Evolutionary conservation across 2,888 invertebrate genomes (phyloP).

Genomic region (Cybosia mesomella): DNA sequence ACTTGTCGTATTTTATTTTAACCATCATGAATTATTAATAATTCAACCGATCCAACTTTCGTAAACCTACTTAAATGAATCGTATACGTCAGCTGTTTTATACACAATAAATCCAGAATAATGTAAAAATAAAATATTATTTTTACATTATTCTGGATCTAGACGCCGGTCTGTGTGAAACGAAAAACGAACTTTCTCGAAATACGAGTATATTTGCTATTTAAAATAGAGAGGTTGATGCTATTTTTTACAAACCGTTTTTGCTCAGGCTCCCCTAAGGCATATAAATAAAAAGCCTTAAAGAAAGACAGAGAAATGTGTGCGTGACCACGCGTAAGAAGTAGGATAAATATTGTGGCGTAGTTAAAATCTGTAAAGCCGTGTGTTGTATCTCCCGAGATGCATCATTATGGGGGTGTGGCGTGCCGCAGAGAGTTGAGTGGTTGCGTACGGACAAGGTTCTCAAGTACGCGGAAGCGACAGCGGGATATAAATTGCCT

Average conservation of each 20-base stretch:
- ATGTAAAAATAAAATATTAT: constrained; percentile 24
- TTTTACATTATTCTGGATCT: constrained; percentile 33
- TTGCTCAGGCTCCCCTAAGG: constrained; percentile 45
- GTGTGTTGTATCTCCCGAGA: constrained; percentile 78
- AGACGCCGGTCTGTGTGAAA: constrained; percentile 35
- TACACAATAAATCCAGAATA: not conserved
- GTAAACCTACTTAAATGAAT: not conserved
- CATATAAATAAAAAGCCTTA: constrained; percentile 53
- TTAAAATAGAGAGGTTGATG: constrained; percentile 43
- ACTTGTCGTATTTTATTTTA: not conserved
- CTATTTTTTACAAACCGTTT: constrained; percentile 48
- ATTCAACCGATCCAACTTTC: not conserved
- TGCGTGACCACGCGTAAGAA: constrained; percentile 68
- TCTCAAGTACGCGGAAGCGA: constrained; percentile 30
- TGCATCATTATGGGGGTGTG: constrained; percentile 81
- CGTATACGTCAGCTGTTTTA: not conserved
- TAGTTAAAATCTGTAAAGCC: constrained; percentile 74
- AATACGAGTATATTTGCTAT: constrained; percentile 33
- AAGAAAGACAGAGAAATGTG: constrained; percentile 48
- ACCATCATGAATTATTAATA: not conserved
- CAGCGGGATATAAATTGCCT: constrained; percentile 29
- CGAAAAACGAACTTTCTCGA: constrained; percentile 40
- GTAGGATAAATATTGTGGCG: constrained; percentile 63
- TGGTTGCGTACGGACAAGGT: constrained; percentile 45
- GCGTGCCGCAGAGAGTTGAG: constrained; percentile 66